Percentiles rank a stretch among this genome's conserved stretches.
phyloP scores from a whole-genome alignment of 2,113 vertebrate species.

The Pachyramphus minor region DNA sequence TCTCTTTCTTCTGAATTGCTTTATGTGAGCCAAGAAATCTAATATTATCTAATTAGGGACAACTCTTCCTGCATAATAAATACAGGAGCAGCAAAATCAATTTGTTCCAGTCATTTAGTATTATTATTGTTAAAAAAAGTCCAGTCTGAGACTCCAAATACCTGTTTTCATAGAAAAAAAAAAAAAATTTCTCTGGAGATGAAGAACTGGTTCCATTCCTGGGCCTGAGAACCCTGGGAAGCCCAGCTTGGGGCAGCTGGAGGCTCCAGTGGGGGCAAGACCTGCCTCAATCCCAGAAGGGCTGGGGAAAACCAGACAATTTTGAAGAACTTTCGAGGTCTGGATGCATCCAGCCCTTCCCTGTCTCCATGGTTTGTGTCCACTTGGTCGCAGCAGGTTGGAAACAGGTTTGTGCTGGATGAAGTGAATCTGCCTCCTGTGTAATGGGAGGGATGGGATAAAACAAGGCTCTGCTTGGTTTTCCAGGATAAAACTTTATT shows the following conservation, averaged over 20 bases:
- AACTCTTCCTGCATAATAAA: slow-evolving; percentile 28
- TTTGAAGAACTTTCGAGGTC: rapidly evolving
- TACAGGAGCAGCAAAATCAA: not conserved
- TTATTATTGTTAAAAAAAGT: not conserved
- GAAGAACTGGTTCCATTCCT: rapidly evolving
- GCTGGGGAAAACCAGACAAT: rapidly evolving
- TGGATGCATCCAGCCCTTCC: not conserved
- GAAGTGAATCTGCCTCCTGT: not conserved
- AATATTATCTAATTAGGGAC: slow-evolving; percentile 39
- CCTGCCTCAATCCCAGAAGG: rapidly evolving
- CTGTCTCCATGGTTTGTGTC: rapidly evolving
- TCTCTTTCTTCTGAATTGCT: slow-evolving; percentile 35
- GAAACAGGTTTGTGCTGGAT: not conserved
- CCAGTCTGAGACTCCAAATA: not conserved
- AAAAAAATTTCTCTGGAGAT: no score
- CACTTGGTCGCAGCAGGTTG: not conserved
- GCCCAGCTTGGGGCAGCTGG: not conserved
- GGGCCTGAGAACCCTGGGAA: not conserved
- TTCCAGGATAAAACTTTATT: not conserved
- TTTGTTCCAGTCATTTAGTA: not conserved
- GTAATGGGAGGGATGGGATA: not conserved
- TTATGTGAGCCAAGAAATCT: slow-evolving; percentile 37
- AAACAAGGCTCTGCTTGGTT: not conserved
- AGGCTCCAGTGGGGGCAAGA: rapidly evolving
- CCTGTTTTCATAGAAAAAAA: not conserved